Percentiles rank a stretch among this genome's conserved stretches.
These are phyloP conservation scores for Centroberyx gerrardi DNA, from an alignment of 2,797 vertebrate genomes.

Conservation along the genomic window DNA sequence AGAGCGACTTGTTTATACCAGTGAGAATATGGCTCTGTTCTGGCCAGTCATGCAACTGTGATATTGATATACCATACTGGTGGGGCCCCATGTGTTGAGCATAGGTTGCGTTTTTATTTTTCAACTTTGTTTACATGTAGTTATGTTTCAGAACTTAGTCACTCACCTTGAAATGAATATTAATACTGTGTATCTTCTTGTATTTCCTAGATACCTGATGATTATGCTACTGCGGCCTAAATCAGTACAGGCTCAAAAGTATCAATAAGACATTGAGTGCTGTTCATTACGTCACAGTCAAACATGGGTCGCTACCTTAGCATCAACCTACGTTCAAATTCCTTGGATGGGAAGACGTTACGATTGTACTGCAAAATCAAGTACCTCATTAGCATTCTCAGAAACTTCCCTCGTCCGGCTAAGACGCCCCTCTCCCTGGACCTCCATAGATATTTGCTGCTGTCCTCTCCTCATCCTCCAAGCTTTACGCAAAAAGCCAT, in stretches of 20 bases:
- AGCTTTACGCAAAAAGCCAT: conserved; percentile 34
- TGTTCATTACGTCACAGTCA: conserved; percentile 15
- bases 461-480: conserved; percentile 23
- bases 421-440: conserved; percentile 35
- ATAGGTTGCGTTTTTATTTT: background rate
- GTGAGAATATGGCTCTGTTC: conserved; percentile 18
- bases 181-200: conserved; percentile 5
- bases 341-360: conserved; percentile 54
- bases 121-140: background rate
- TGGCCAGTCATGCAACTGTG: background rate
- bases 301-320: conserved; percentile 72
- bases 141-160: background rate
- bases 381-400: conserved; percentile 65
- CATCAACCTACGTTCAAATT: conserved; percentile 50
- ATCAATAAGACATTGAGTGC: conserved; percentile 27
- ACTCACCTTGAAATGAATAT: background rate
- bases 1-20: conserved; percentile 26
- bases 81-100: background rate
- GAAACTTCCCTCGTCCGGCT: conserved; percentile 45
- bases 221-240: background rate
- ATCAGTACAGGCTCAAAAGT: conserved; percentile 25
- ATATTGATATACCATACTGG: background rate
- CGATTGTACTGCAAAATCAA: conserved; percentile 69
- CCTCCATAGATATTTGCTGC: conserved; percentile 34
- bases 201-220: conserved; percentile 44